phyloP scores from a whole-genome alignment of 2,888 invertebrate species.

The Lypha dubia region DNA sequence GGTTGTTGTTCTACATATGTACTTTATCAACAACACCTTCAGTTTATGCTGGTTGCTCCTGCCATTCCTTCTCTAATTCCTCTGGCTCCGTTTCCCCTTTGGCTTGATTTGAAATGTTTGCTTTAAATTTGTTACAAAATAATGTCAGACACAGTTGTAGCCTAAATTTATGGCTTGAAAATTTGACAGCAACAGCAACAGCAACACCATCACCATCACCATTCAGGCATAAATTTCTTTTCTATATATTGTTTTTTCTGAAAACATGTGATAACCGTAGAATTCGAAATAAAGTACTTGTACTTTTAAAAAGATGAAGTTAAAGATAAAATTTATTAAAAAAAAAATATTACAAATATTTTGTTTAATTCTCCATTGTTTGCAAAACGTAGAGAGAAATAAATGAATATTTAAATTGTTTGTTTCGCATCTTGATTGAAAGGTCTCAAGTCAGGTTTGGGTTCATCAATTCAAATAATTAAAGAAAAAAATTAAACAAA shows the following conservation, averaged over 20 bases:
- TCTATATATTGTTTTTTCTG: background rate
- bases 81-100: background rate
- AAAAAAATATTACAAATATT: too few species aligned
- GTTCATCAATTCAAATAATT: too few species aligned
- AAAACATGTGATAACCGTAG: background rate
- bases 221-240: background rate
- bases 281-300: background rate
- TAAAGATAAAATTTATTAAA: background rate
- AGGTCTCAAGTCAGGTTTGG: too few species aligned
- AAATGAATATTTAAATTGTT: too few species aligned
- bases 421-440: too few species aligned
- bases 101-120: background rate
- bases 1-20: too few species aligned
- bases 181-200: background rate
- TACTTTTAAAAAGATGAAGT: background rate
- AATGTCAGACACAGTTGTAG: conserved; percentile 17
- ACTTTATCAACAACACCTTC: background rate
- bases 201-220: background rate
- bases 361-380: too few species aligned
- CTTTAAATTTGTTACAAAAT: conserved; percentile 8
- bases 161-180: conserved; percentile 14
- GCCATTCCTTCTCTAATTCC: background rate
- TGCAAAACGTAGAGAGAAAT: too few species aligned
- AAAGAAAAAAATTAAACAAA: too few species aligned
- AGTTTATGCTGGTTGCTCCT: background rate